Conservation (phyloP, 2,797 vertebrate genomes). For the Falco columbarius region DNA sequence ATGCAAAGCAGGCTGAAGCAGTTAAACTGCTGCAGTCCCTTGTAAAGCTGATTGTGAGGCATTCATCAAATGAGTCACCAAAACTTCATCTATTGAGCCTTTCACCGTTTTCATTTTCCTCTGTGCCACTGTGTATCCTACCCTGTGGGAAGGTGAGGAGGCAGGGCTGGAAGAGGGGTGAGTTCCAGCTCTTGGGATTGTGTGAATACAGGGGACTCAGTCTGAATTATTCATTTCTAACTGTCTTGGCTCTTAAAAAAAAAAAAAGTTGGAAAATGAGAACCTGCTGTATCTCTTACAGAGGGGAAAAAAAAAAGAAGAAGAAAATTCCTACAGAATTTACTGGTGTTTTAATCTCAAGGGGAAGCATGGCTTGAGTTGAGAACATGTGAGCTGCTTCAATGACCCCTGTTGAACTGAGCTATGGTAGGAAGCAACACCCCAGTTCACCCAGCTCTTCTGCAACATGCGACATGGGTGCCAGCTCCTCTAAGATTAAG, state of each 20-base stretch:
- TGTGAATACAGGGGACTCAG: not conserved
- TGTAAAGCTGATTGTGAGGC: not conserved
- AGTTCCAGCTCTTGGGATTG: not conserved
- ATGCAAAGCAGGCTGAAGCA: not conserved
- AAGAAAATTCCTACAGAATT: not conserved
- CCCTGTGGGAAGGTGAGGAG: not conserved
- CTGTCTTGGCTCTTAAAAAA: not conserved
- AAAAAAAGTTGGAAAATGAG: not conserved
- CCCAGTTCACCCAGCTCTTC: not conserved
- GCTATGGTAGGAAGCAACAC: not conserved
- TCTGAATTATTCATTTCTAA: not conserved
- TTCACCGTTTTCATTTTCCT: not conserved
- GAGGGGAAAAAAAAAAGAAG: not conserved
- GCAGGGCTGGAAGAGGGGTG: not conserved
- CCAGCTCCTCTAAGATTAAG: not conserved
- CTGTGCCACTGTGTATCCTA: not conserved
- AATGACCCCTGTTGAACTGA: not conserved
- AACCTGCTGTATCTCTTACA: not conserved
- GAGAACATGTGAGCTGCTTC: not conserved
- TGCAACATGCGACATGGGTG: not conserved
- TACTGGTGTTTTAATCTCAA: not conserved
- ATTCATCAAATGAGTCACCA: constrained; percentile 17
- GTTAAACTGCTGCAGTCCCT: not conserved
- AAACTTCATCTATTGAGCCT: not conserved
- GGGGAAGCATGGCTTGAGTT: not conserved